These are phyloP conservation scores for Aphelocoma coerulescens DNA, from an alignment of 2,113 vertebrate species.

Conservation along the genomic window DNA sequence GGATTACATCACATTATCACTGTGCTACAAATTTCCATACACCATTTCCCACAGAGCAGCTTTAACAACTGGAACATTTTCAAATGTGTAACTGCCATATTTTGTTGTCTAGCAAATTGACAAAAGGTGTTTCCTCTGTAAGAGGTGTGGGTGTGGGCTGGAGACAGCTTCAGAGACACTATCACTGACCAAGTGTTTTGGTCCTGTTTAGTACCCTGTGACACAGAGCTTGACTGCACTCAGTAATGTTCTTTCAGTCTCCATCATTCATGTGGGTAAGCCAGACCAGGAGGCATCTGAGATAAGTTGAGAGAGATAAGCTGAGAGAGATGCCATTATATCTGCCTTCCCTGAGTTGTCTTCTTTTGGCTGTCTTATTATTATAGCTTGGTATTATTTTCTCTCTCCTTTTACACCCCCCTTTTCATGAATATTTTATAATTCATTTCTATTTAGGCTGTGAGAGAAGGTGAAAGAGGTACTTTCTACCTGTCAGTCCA, in stretches of 20 bases:
- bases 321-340: background rate
- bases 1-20: background rate
- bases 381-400: background rate
- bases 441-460: background rate
- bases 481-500: background rate
- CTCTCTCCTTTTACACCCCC: background rate
- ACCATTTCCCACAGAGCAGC: background rate
- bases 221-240: background rate
- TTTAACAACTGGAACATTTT: background rate
- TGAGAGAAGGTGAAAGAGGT: background rate
- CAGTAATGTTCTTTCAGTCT: background rate
- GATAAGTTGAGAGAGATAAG: background rate
- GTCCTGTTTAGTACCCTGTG: background rate
- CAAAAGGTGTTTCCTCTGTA: background rate
- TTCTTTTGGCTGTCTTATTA: background rate
- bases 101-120: background rate
- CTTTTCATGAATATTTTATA: constrained; percentile 24
- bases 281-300: background rate
- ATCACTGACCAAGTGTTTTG: background rate
- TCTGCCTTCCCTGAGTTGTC: background rate
- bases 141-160: background rate
- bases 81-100: background rate
- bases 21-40: background rate
- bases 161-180: background rate
- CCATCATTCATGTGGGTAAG: background rate